A percentile compares a stretch with the other conserved stretches of the same genome.
phyloP scores from a whole-genome alignment of 2,797 vertebrate genomes.

The Molossus molossus region DNA sequence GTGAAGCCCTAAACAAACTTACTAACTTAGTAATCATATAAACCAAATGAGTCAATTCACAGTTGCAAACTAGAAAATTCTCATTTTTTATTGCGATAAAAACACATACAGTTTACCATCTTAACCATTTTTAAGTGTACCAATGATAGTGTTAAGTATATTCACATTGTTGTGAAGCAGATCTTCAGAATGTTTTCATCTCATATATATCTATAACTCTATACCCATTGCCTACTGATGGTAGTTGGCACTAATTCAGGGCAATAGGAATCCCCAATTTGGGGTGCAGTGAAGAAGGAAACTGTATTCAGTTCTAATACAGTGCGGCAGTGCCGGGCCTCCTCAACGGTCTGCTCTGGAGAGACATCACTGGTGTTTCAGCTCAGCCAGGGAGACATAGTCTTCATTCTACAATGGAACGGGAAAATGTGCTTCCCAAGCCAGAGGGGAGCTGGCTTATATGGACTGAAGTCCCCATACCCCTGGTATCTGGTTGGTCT shows the following conservation, averaged over 20 bases:
- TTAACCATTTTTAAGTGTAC: constrained; percentile 1
- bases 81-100: neutral
- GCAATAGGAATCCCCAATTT: neutral
- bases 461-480: neutral
- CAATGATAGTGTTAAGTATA: neutral
- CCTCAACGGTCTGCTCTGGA: neutral
- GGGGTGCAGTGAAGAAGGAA: neutral
- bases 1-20: constrained; percentile 4
- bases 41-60: neutral
- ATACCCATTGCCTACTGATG: neutral
- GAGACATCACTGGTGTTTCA: neutral
- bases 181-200: neutral
- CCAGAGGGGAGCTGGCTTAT: neutral
- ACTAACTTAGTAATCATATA: neutral
- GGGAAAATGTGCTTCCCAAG: neutral
- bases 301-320: neutral
- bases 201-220: neutral
- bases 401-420: neutral
- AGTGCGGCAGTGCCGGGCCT: neutral
- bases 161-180: neutral
- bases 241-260: neutral
- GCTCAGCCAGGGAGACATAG: neutral
- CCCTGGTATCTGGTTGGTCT: neutral
- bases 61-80: constrained; percentile 30
- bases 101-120: neutral